Evolutionary conservation across 1,140 invertebrate genomes (phyloP).

Genomic region (Eumeta japonica): DNA sequence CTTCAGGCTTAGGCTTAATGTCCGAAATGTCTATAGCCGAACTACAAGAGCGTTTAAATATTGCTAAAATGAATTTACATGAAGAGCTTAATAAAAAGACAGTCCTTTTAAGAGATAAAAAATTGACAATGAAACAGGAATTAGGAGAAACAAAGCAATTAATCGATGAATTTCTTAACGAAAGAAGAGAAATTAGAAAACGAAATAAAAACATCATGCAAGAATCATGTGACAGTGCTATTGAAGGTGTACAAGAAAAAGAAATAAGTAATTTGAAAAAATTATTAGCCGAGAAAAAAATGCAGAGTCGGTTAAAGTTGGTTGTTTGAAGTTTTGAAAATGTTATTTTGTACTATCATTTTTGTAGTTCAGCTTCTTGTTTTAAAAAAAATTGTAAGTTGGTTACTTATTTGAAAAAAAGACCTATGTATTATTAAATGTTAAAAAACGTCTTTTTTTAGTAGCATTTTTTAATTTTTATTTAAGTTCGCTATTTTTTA

Average conservation of each 20-base stretch:
- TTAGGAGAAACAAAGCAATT: slow-evolving; percentile 29
- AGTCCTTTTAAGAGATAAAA: slow-evolving; percentile 28
- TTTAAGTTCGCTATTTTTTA: no score
- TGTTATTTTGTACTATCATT: no score
- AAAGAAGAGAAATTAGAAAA: slow-evolving; percentile 24
- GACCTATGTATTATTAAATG: no score
- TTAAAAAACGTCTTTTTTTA: no score
- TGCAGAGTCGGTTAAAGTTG: no score
- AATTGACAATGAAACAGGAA: slow-evolving; percentile 26
- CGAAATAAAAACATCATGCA: slow-evolving; percentile 28
- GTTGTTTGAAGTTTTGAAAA: no score
- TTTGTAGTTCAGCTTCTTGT: no score
- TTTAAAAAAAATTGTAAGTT: no score
- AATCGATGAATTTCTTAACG: slow-evolving; percentile 29
- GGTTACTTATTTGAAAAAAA: no score
- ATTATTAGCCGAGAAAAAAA: slow-evolving; percentile 34
- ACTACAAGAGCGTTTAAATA: slow-evolving; percentile 51
- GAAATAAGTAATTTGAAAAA: slow-evolving; percentile 39
- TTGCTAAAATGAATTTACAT: slow-evolving; percentile 49
- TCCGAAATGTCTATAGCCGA: slow-evolving; percentile 63
- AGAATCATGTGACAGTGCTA: slow-evolving; percentile 7
- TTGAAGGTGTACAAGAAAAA: slow-evolving; percentile 17
- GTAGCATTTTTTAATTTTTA: no score
- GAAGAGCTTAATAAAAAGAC: slow-evolving; percentile 54
- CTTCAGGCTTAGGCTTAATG: slow-evolving; percentile 53